A percentile compares a stretch with the other conserved stretches of the same genome.
These are phyloP conservation scores for Paramormyrops kingsleyae DNA, from an alignment of 2,113 vertebrate genomes.

Conservation along the genomic window DNA sequence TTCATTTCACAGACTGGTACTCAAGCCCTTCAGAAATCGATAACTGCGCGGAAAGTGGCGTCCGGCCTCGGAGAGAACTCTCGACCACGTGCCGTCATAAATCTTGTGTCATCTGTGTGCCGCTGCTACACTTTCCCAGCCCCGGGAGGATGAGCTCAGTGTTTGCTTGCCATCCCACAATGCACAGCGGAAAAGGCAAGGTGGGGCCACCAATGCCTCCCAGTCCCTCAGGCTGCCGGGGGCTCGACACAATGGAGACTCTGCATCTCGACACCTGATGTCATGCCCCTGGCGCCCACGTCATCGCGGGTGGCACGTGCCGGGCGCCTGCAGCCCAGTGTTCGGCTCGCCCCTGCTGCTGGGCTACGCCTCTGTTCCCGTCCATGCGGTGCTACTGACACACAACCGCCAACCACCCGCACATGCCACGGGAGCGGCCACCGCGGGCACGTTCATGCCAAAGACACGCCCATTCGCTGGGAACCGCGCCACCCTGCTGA, in stretches of 20 bases:
- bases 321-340: not conserved
- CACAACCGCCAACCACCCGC: not conserved
- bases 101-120: not conserved
- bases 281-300: not conserved
- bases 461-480: not conserved
- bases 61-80: not conserved
- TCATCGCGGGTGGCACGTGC: not conserved
- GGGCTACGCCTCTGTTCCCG: not conserved
- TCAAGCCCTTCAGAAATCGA: conserved; percentile 19
- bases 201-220: conserved; percentile 35
- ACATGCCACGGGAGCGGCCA: not conserved
- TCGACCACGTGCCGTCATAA: not conserved
- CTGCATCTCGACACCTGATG: not conserved
- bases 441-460: not conserved
- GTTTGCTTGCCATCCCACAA: conserved; percentile 30
- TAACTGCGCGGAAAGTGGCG: conserved; percentile 24
- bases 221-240: conserved; percentile 36
- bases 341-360: not conserved
- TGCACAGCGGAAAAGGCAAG: conserved; percentile 24
- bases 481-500: not conserved
- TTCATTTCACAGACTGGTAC: not conserved
- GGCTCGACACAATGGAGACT: conserved; percentile 36
- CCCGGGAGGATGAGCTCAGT: conserved; percentile 12
- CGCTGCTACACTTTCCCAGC: not conserved
- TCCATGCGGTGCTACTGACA: not conserved